Conservation (phyloP, 2,797 vertebrate genomes). For the Protosalanx chinensis region DNA sequence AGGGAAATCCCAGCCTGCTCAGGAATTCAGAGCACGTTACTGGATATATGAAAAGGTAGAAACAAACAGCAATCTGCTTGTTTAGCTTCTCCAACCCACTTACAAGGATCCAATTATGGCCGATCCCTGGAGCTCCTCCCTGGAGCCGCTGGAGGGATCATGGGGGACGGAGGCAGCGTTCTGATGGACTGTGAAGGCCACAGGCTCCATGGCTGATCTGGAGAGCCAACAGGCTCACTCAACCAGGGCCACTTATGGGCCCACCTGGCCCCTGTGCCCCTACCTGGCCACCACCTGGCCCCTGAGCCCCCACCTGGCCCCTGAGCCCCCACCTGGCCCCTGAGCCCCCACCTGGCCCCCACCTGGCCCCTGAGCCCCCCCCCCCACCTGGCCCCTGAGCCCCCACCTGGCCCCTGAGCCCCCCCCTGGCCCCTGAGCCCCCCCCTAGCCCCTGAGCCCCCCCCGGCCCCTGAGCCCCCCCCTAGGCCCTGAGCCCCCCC, state of each 20-base stretch:
- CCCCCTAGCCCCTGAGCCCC: too few species aligned
- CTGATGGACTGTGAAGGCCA: slow-evolving; percentile 81
- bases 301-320: too few species aligned
- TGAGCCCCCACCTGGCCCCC: too few species aligned
- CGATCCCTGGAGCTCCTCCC: slow-evolving; percentile 75
- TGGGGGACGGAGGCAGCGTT: slow-evolving; percentile 74
- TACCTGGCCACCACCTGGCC: too few species aligned
- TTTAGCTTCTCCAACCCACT: slow-evolving; percentile 85
- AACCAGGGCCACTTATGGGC: slow-evolving; percentile 62
- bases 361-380: too few species aligned
- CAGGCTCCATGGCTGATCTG: slow-evolving; percentile 67
- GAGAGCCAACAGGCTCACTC: slow-evolving; percentile 60
- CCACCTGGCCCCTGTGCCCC: slow-evolving; percentile 52
- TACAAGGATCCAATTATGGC: slow-evolving; percentile 87
- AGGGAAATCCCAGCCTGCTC: slow-evolving; percentile 79
- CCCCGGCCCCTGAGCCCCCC: too few species aligned
- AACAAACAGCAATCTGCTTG: slow-evolving; percentile 87
- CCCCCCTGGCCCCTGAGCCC: too few species aligned
- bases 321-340: too few species aligned
- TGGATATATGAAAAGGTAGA: slow-evolving; percentile 86
- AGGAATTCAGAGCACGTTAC: slow-evolving; percentile 81
- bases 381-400: too few species aligned
- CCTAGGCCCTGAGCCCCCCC: too few species aligned
- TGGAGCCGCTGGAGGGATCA: slow-evolving; percentile 81
- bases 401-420: too few species aligned